Base-by-base conservation (phyloP, 2,113 vertebrate genomes). In the Cyanoderma ruficeps region DNA sequence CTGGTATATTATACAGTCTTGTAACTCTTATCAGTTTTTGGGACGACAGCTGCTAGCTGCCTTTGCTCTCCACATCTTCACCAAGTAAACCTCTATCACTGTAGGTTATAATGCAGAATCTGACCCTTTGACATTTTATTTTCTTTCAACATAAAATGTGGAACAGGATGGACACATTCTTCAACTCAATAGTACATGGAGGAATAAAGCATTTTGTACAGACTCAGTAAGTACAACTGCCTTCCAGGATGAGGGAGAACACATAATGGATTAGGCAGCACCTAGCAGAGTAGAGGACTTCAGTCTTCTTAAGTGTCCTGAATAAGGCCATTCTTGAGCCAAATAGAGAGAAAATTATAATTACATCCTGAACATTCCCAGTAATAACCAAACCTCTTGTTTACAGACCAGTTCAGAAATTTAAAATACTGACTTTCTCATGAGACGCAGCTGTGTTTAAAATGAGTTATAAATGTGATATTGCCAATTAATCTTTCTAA, bases 201-300 rank as follows among this genome's bases (percentile, higher is more conserved):
- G 39, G 20, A 87, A 56, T 50, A 63, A 85, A 93, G 15, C 46
- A 72, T 24, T 80, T 72, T 28, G 18, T 46, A 76, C 13, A 76
- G 35, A 39, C 20, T 50, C 52, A n/a, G 1, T 16, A 77, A 87
- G 12, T 18, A 14, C 52, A 83, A 79, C 11, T 25, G 41, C 33
- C 61, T 47, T 75, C 28, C 25, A 50, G 2, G 7, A 31, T 13
- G 30, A 75, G 24, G 44, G 47, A 82, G 90, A 83, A 20, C 47
- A 47, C 0, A 0, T 52, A 44, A 79, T 2, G 4, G 31, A 82
- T 77, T 20, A 55, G 85, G 35, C 2, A 0, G 23, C 50, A 63
- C 31, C 80, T 37, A 21, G 0, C 1, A 2, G 31, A 65, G 31
- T 19, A 21, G 23, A 23, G 24, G 22, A 9, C 12, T 91, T 92